A percentile compares a stretch with the other conserved stretches of the same genome.
Evolutionary conservation across 2,888 invertebrate genomes (phyloP).

Genomic region (Thyatira batis): DNA sequence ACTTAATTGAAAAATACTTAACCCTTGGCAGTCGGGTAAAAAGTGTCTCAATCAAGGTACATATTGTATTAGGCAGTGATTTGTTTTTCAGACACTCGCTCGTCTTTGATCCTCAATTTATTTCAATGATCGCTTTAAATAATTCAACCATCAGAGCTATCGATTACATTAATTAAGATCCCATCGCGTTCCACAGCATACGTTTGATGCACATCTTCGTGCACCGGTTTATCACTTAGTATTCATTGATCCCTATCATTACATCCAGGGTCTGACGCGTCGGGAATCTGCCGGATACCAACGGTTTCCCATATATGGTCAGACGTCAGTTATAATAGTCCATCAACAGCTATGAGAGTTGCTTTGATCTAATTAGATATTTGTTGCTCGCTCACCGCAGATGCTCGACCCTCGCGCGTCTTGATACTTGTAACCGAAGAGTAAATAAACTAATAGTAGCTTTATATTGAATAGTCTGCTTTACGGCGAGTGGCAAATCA

Average conservation of each 20-base stretch:
- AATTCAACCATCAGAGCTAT: not conserved
- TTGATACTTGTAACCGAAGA: too few relatives aligned
- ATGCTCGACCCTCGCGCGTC: not conserved
- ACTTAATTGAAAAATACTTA: constrained; percentile 25
- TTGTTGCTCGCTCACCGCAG: not conserved
- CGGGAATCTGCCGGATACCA: constrained; percentile 35
- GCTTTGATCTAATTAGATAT: not conserved
- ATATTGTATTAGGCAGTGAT: too few relatives aligned
- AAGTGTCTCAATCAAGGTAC: constrained; percentile 3
- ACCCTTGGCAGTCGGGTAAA: too few relatives aligned
- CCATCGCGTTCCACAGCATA: not conserved
- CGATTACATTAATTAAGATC: constrained; percentile 1
- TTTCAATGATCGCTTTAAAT: constrained; percentile 11
- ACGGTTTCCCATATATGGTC: constrained; percentile 56
- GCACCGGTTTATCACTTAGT: constrained; percentile 4
- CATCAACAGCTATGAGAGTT: constrained; percentile 3
- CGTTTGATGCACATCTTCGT: not conserved
- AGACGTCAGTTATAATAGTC: constrained; percentile 56
- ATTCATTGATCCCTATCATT: constrained; percentile 11
- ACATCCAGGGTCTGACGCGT: constrained; percentile 4
- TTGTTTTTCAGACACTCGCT: too few relatives aligned
- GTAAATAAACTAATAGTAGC: too few relatives aligned
- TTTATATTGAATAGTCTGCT: too few relatives aligned
- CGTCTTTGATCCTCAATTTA: constrained; percentile 7
- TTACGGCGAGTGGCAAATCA: too few relatives aligned